phyloP scores from a whole-genome alignment of 2,888 invertebrate genomes.

The Anodontia alba region DNA sequence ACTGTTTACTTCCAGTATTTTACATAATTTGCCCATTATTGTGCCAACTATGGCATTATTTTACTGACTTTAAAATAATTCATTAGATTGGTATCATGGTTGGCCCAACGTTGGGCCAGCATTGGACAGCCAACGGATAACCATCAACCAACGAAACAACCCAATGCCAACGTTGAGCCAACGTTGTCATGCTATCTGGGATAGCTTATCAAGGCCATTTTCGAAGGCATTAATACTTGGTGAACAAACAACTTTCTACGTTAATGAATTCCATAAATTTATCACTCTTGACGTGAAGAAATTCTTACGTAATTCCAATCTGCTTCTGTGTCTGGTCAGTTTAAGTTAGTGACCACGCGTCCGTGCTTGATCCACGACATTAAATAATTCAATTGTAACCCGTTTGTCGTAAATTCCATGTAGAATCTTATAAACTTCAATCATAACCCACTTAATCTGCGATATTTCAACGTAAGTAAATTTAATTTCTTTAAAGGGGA shows the following conservation, averaged over 20 bases:
- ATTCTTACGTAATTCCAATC: constrained; percentile 7
- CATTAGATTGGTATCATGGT: too few relatives aligned
- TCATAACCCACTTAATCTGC: constrained; percentile 30
- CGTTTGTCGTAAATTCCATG: neutral
- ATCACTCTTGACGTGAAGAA: constrained; percentile 10
- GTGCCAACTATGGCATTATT: too few relatives aligned
- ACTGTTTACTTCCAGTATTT: too few relatives aligned
- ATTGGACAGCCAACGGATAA: too few relatives aligned
- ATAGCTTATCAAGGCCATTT: constrained; percentile 8
- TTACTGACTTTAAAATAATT: too few relatives aligned
- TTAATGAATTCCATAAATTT: constrained; percentile 1
- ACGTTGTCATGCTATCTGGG: too few relatives aligned
- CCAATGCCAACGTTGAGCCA: too few relatives aligned
- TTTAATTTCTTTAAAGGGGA: constrained; percentile 16
- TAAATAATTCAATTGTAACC: neutral
- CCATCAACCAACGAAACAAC: too few relatives aligned
- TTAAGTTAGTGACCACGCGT: neutral
- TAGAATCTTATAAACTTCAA: constrained; percentile 23
- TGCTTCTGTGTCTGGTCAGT: neutral
- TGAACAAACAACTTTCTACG: neutral
- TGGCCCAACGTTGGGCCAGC: too few relatives aligned
- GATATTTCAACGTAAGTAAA: constrained; percentile 26
- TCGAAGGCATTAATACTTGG: constrained; percentile 4
- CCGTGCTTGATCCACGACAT: constrained; percentile 15
- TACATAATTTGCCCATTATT: too few relatives aligned